Evolutionary conservation across 37 sponge, comb jelly and placozoan genomes (phyloP).

Genomic region (Spongia lamella): DNA sequence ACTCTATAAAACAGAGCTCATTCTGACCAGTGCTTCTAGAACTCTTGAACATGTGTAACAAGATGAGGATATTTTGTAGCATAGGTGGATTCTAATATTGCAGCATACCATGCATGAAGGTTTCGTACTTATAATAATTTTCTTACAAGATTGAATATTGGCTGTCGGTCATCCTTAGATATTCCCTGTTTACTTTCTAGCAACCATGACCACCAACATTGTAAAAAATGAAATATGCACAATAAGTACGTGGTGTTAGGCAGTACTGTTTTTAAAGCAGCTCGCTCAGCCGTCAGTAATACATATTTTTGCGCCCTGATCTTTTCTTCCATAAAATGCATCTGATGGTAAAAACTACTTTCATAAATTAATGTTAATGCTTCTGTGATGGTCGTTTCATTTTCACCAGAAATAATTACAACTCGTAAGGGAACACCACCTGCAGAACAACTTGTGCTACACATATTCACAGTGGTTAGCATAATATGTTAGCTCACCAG

Average conservation of each 20-base stretch:
- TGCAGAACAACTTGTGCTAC: not conserved
- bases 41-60: not conserved
- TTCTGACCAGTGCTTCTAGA: not conserved
- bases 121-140: not conserved
- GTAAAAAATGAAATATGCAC: conserved; percentile 37
- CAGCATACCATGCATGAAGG: not conserved
- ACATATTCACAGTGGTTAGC: too few species aligned
- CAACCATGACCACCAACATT: conserved; percentile 35
- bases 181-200: not conserved
- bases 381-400: not conserved
- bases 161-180: not conserved
- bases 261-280: conserved; percentile 15
- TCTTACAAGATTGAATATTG: conserved; percentile 4
- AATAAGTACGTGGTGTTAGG: conserved; percentile 7
- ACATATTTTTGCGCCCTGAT: conserved; percentile 1
- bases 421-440: conserved; percentile 1
- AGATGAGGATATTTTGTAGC: conserved; percentile 12
- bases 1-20: conserved; percentile 8
- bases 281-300: conserved; percentile 33
- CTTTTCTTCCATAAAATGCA: conserved; percentile 17
- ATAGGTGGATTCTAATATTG: not conserved
- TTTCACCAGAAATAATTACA: conserved; percentile 24
- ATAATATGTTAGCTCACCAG: conserved; percentile 1
- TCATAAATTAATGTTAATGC: conserved; percentile 7
- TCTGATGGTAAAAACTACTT: conserved; percentile 3